Percentiles rank a stretch among this genome's conserved stretches.
Evolutionary conservation across 1,140 invertebrate species (phyloP).

Genomic region (Formica exsecta): DNA sequence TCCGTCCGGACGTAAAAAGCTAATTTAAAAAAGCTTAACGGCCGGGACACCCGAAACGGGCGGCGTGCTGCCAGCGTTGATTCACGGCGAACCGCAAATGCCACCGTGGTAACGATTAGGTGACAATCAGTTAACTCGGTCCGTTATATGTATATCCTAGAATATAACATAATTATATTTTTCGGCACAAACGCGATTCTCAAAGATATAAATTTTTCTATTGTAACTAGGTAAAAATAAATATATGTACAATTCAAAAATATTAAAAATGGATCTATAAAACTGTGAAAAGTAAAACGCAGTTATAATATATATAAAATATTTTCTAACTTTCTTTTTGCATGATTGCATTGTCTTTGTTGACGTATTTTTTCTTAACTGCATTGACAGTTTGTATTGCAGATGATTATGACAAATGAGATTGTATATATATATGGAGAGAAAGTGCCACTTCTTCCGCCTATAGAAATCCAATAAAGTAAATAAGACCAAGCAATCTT

Average conservation of each 20-base stretch:
- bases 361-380: slow-evolving; percentile 8
- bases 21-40: slow-evolving; percentile 82
- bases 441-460: slow-evolving; percentile 34
- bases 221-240: neutral
- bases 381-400: slow-evolving; percentile 10
- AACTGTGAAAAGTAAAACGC: neutral
- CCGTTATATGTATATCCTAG: slow-evolving; percentile 5
- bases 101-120: slow-evolving; percentile 55
- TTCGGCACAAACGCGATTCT: neutral
- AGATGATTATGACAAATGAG: slow-evolving; percentile 28
- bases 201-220: neutral
- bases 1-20: slow-evolving; percentile 78
- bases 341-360: neutral
- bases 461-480: slow-evolving; percentile 41
- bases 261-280: neutral
- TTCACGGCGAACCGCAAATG: slow-evolving; percentile 70
- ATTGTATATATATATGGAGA: slow-evolving; percentile 11
- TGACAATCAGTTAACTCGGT: slow-evolving; percentile 57
- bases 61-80: slow-evolving; percentile 68
- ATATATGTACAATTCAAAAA: neutral
- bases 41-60: slow-evolving; percentile 69
- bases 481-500: slow-evolving; percentile 39
- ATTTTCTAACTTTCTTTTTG: neutral
- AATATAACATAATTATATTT: slow-evolving; percentile 12
- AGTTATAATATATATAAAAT: slow-evolving; percentile 18